phyloP scores from a whole-genome alignment of 2,113 vertebrate species.

The Macheiramphus alcinus region DNA sequence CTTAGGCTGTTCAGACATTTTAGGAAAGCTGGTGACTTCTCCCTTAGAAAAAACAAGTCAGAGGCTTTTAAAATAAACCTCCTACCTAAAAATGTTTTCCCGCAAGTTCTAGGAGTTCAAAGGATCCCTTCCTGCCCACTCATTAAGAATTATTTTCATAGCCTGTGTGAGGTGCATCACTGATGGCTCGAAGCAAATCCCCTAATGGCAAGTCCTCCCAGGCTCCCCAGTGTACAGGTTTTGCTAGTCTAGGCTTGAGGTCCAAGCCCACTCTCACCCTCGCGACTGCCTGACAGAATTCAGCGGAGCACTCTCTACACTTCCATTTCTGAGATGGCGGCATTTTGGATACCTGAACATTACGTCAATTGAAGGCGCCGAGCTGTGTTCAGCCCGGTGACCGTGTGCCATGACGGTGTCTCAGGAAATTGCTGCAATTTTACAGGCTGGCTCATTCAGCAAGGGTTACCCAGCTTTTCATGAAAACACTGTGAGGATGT shows the following conservation, averaged over 20 bases:
- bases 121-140: background rate
- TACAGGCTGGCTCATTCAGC: background rate
- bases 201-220: background rate
- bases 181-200: background rate
- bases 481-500: background rate
- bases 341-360: background rate
- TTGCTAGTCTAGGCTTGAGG: background rate
- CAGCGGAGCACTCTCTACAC: background rate
- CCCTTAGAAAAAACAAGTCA: background rate
- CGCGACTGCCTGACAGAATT: background rate
- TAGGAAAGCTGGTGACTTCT: background rate
- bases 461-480: background rate
- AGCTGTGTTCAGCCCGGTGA: background rate
- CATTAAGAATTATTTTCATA: background rate
- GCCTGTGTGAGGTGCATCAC: background rate
- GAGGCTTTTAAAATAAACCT: background rate
- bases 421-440: background rate
- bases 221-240: background rate
- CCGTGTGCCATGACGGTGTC: background rate
- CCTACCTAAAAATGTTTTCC: background rate
- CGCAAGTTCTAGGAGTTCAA: background rate
- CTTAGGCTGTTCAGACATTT: background rate
- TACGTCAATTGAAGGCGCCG: accelerated
- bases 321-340: background rate
- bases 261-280: background rate